Base-by-base conservation (phyloP, 2,113 vertebrate species). In the Calypte anna region DNA sequence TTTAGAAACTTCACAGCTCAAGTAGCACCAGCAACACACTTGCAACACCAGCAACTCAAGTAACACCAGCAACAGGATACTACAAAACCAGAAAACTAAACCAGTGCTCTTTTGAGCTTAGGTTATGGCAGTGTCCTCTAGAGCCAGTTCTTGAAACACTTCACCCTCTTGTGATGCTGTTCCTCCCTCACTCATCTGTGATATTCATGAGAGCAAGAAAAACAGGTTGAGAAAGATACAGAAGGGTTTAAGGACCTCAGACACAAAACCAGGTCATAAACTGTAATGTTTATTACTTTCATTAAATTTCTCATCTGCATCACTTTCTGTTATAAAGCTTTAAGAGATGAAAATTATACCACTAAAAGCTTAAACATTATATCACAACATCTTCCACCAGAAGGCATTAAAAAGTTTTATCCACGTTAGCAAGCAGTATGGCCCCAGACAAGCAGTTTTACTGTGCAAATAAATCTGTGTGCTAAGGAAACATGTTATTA, bases 381-480 rank as follows among this genome's bases (percentile, higher is more conserved):
- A 72, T 28, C 76, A 51, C 4, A 31, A 66, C 5, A 28, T 27
- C 80, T 61, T 30, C 10, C 68, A 90, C 48, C 68, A 88, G 79
- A 82, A 90, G 15, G 17, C 59, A 81, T 16, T 68, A 40, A 53
- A n/a, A 80, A 43, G 14, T 67, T 72, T 33, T 31, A 27, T 21
- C 50, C 58, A 2, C 1, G 2, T 33, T 5, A 70, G 68, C 14
- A 50, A 84, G 75, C 23, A 24, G 18, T 0, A 1, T 31, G 44
- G 62, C 30, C 28, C 57, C 64, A 24, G 13, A 85, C 64, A 86
- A 84, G 44, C 2, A 57, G 14, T 57, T 87, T 64, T 19, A 63
- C 25, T 57, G 64, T 4, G 28, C 33, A 43, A 16, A 55, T 22
- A 43, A 16, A 55, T 22, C 31, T 23, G 12, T 7, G 12, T n/a